Evolutionary conservation across 2,797 vertebrate genomes (phyloP), one percentile per base, ranked within the genome.

Genomic region (Lycodopsis pacificus): DNA sequence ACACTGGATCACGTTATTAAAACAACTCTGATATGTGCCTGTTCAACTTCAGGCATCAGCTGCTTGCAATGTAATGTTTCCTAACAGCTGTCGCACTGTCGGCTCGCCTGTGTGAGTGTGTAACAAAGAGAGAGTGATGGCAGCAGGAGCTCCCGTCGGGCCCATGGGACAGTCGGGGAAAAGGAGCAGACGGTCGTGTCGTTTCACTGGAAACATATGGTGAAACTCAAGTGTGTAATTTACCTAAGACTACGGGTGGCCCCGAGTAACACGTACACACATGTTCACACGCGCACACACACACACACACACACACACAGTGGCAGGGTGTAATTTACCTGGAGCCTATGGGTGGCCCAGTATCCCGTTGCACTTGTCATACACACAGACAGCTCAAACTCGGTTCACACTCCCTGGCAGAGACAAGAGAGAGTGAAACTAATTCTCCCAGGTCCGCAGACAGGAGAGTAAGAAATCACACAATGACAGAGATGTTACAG

Each of bases 191-290:
- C 91, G 76, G 86, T 85, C 78, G 70, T 87, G 93, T 91, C 76
- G 64, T 93, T 93, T 92, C 89, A 83, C 92, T 91, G 84, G 82
- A 90, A 94, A 93, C 93, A 94, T 94, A 93, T 93, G 93, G 94
- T 93, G 93, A 93, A 91, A 92, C 91, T 94, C 92, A 93, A 93
- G 91, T 93, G 93, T 94, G 93, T 94, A 93, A 94, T 94, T 94
- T 93, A 91, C 91, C 91, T 87, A 87, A 73, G 87, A 89, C 92
- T 88, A 93, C 88, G 92, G 93, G 93, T 93, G 93, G 91, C 88
- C 94, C 82, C 17, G 25, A 49, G 73, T 40, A 77, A 79, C 77
- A n/a, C 46, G 25, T 32, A 77, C 80, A 66, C 88, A 78, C 81
- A 81, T 6, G n/a, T 65, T 5, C 61, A 58, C 44, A 64, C 68